phyloP scores from a whole-genome alignment of 2,888 invertebrate species.

The Trichacis sp. region DNA sequence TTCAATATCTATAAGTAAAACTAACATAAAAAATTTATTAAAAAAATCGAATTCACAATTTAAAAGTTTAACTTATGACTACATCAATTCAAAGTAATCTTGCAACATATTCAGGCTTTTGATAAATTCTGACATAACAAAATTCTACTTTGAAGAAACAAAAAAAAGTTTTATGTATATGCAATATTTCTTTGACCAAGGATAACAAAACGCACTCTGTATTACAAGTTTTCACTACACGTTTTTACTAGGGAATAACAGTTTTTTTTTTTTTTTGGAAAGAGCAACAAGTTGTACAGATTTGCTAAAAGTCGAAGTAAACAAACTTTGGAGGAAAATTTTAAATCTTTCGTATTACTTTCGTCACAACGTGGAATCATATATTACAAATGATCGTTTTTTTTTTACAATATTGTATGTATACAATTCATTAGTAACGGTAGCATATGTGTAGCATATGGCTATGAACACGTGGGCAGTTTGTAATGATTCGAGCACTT shows the following conservation, averaged over 20 bases:
- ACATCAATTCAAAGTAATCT: too few species aligned
- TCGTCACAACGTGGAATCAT: conserved; percentile 21
- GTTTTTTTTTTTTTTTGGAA: not conserved
- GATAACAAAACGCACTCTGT: too few species aligned
- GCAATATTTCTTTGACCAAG: too few species aligned
- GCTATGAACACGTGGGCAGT: conserved; percentile 67
- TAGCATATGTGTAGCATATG: conserved; percentile 47
- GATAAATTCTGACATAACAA: too few species aligned
- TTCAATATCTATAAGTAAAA: too few species aligned
- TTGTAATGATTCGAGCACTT: conserved; percentile 53
- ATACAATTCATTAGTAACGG: conserved; percentile 25
- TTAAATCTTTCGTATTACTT: not conserved
- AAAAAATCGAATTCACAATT: not conserved
- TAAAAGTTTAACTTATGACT: too few species aligned
- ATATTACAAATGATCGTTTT: conserved; percentile 34
- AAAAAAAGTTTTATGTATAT: too few species aligned
- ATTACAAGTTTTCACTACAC: too few species aligned
- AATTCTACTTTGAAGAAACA: too few species aligned
- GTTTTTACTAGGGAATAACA: too few species aligned
- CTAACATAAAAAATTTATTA: too few species aligned
- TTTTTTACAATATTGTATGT: conserved; percentile 38
- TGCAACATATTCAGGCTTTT: too few species aligned
- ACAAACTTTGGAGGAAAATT: not conserved
- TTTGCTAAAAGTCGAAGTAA: not conserved
- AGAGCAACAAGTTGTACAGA: not conserved